These are phyloP conservation scores for Australoheros scitulus DNA, from an alignment of 2,113 vertebrate genomes.

Conservation along the genomic window DNA sequence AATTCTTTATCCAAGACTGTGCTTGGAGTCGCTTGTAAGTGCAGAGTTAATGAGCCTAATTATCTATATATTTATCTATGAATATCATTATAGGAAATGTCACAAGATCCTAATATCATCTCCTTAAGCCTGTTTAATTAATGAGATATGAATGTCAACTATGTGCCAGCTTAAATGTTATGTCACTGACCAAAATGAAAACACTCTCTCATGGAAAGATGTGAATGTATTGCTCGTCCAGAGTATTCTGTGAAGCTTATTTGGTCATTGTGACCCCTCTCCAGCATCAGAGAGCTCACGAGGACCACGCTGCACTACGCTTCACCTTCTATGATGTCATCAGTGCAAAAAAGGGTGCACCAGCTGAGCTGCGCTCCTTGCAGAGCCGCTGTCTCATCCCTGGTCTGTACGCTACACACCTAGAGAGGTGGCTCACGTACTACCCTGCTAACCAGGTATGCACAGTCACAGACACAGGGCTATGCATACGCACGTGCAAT, in stretches of 20 bases:
- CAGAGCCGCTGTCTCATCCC: slow-evolving; percentile 93
- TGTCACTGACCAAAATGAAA: slow-evolving; percentile 1
- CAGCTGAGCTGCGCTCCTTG: slow-evolving; percentile 86
- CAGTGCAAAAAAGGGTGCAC: slow-evolving; percentile 84
- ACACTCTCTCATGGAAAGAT: not conserved
- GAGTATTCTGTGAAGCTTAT: slow-evolving; percentile 8
- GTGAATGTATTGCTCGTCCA: not conserved
- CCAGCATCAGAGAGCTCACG: slow-evolving; percentile 93
- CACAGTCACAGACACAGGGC: not conserved
- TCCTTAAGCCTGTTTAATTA: slow-evolving; percentile 22
- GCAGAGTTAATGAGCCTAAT: slow-evolving; percentile 24
- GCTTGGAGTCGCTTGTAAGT: not conserved
- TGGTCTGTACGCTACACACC: slow-evolving; percentile 91
- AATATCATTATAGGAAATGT: slow-evolving; percentile 8
- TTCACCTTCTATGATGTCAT: slow-evolving; percentile 97
- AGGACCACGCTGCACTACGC: slow-evolving; percentile 88
- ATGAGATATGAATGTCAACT: slow-evolving; percentile 41
- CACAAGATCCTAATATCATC: not conserved
- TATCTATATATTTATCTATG: slow-evolving; percentile 16
- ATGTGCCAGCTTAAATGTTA: slow-evolving; percentile 7
- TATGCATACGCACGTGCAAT: not conserved
- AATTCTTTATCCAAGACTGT: slow-evolving; percentile 15
- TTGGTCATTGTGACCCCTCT: slow-evolving; percentile 5
- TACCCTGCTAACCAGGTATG: slow-evolving; percentile 92
- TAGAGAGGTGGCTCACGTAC: slow-evolving; percentile 92